Evolutionary conservation across 1,140 invertebrate genomes (phyloP).

Genomic region (Drosophila aff.): DNA sequence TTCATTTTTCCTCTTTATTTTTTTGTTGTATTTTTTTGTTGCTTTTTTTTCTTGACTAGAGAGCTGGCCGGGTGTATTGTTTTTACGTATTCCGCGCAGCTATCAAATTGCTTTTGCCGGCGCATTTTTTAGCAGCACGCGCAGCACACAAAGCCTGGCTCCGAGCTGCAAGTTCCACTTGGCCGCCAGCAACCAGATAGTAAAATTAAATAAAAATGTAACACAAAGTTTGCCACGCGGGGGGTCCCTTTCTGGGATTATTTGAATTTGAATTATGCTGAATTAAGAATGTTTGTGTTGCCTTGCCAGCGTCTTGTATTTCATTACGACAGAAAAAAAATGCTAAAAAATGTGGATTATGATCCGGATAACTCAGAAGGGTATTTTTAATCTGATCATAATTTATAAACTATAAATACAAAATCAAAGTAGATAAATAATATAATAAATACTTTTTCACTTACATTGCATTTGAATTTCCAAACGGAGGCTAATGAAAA

Average conservation of each 20-base stretch:
- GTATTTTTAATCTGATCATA: too few relatives aligned
- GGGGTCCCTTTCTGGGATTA: conserved; percentile 39
- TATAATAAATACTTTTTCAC: too few relatives aligned
- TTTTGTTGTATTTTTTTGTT: conserved; percentile 45
- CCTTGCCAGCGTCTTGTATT: conserved; percentile 22
- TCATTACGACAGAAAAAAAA: neutral
- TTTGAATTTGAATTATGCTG: conserved; percentile 81
- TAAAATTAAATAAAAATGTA: conserved; percentile 82
- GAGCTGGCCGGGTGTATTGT: conserved; percentile 58
- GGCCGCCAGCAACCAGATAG: conserved; percentile 59
- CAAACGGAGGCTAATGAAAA: neutral
- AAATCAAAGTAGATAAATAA: too few relatives aligned
- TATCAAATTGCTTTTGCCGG: conserved; percentile 79
- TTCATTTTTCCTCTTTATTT: conserved; percentile 54
- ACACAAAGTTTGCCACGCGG: conserved; percentile 65
- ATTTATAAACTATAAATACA: too few relatives aligned
- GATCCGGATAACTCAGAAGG: too few relatives aligned
- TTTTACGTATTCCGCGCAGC: conserved; percentile 80
- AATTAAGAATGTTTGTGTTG: conserved; percentile 76
- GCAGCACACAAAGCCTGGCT: conserved; percentile 55
- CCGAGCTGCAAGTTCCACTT: conserved; percentile 32
- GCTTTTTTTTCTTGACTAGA: conserved; percentile 33
- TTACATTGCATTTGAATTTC: too few relatives aligned
- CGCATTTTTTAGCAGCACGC: conserved; percentile 74
- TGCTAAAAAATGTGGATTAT: too few relatives aligned